These are phyloP conservation scores for Pseudocheirus occidentalis DNA, from an alignment of 2,797 vertebrate species.

Conservation along the genomic window DNA sequence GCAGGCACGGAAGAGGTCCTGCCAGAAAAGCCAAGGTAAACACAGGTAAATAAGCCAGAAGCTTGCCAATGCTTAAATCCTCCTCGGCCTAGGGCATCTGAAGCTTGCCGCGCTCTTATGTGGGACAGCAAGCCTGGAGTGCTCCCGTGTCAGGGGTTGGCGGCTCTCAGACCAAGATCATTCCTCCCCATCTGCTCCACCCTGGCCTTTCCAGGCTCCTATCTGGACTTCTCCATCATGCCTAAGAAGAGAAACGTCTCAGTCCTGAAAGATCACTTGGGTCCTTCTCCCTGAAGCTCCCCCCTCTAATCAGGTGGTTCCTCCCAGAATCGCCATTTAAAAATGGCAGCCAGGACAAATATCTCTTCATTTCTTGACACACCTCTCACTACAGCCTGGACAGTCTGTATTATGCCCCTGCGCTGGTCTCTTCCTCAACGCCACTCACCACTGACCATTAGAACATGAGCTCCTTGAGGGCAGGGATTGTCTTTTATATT, in stretches of 20 bases:
- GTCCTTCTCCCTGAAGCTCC: background rate
- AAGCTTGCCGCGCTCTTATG: background rate
- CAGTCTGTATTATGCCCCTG: background rate
- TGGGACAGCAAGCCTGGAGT: background rate
- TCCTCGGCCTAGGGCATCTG: background rate
- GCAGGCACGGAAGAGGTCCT: background rate
- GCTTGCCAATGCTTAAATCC: background rate
- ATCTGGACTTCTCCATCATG: background rate
- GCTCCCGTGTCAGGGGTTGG: background rate
- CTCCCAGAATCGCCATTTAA: background rate
- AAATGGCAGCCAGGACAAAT: background rate
- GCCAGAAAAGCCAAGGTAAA: background rate
- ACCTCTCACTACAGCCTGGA: background rate
- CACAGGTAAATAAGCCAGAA: background rate
- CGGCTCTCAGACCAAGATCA: background rate
- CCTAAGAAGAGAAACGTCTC: background rate
- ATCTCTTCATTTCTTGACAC: background rate
- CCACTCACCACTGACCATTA: background rate
- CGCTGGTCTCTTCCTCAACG: background rate
- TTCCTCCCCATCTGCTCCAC: too few relatives aligned
- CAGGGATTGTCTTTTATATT: background rate
- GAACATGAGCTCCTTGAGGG: background rate
- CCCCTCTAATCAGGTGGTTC: background rate
- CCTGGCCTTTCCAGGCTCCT: background rate
- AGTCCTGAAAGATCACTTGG: background rate